Evolutionary conservation across 2,113 vertebrate species (phyloP).

Genomic region (Columbina picui): DNA sequence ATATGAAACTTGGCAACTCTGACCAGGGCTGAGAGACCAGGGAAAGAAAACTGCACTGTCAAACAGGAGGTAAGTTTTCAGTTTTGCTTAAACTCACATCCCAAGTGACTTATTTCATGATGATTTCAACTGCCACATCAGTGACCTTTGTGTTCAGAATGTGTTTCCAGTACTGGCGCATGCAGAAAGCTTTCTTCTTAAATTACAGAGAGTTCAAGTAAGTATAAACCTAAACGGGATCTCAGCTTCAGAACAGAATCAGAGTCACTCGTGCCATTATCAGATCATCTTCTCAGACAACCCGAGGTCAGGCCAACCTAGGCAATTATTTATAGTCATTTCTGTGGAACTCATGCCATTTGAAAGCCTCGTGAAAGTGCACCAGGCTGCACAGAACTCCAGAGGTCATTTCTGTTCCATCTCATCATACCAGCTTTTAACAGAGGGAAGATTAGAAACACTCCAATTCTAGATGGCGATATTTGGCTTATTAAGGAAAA

Average conservation of each 20-base stretch:
- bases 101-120: conserved; percentile 44
- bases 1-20: neutral
- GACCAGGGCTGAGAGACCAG: neutral
- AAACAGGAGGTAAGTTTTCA: conserved; percentile 30
- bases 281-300: conserved; percentile 65
- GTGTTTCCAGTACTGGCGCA: conserved; percentile 22
- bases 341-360: conserved; percentile 58
- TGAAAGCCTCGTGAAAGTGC: neutral
- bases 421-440: neutral
- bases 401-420: conserved; percentile 42
- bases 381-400: conserved; percentile 21
- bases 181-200: conserved; percentile 59
- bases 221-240: conserved; percentile 51
- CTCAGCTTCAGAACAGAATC: conserved; percentile 53
- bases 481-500: neutral
- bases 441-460: neutral
- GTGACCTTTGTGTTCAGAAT: conserved; percentile 56
- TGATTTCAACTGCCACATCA: conserved; percentile 57
- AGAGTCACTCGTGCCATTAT: conserved; percentile 55
- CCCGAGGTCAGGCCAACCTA: conserved; percentile 68
- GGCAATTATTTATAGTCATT: conserved; percentile 65
- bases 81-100: conserved; percentile 24
- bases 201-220: conserved; percentile 59
- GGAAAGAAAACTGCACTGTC: conserved; percentile 11
- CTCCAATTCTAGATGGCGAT: neutral